Evolutionary conservation across 2,113 vertebrate species (phyloP).

Genomic region (Choloepus hoffmanni): DNA sequence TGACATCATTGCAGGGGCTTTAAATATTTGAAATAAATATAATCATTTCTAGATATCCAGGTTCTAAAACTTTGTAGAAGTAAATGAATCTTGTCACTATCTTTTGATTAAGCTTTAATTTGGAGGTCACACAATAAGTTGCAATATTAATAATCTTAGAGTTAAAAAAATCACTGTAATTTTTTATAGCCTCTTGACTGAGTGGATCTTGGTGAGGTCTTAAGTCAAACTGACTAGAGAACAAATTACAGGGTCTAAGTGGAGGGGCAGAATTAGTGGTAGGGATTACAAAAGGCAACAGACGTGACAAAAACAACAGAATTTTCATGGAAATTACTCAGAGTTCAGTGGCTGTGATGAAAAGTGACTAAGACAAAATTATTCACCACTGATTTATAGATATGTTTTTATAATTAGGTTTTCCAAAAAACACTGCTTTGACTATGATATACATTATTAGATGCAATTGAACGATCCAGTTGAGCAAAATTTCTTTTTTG

Average conservation of each 20-base stretch:
- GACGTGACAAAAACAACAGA: no score
- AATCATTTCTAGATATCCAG: not conserved
- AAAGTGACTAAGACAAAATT: accelerated
- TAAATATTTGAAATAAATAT: no score
- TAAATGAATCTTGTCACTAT: not conserved
- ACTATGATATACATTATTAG: accelerated
- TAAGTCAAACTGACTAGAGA: no score
- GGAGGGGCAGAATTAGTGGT: accelerated
- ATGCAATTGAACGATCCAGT: accelerated
- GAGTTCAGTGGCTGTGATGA: not conserved
- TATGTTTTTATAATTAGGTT: accelerated
- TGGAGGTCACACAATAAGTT: not conserved
- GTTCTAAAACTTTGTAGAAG: not conserved
- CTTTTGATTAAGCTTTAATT: not conserved
- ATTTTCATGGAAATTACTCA: not conserved
- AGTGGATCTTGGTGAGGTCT: not conserved
- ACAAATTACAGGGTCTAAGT: no score
- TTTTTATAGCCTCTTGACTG: not conserved
- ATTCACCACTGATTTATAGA: no score
- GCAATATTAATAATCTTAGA: not conserved
- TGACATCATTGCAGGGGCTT: accelerated
- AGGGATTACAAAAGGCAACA: no score
- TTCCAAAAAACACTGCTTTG: accelerated
- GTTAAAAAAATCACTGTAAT: not conserved
- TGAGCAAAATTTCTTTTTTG: not conserved